A percentile compares a stretch with the other conserved stretches of the same genome.
Evolutionary conservation across 2,113 vertebrate genomes (phyloP).

Genomic region (Daphoenositta chrysoptera): DNA sequence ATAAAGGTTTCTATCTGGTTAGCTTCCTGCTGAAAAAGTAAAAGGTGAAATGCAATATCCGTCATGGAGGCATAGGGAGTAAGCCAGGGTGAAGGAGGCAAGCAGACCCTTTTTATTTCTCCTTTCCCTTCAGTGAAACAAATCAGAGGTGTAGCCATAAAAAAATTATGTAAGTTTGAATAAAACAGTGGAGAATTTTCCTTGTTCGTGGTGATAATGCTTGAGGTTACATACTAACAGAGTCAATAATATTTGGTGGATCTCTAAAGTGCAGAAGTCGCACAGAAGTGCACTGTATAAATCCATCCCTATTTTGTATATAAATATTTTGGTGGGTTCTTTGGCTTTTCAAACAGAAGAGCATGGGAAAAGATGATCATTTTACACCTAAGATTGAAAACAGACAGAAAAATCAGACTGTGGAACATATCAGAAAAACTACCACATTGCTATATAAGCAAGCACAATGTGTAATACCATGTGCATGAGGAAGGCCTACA

Average conservation of each 20-base stretch:
- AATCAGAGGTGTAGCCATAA: not conserved
- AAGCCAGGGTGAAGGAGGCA: not conserved
- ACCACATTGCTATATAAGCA: not conserved
- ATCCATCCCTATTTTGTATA: not conserved
- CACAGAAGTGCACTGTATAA: not conserved
- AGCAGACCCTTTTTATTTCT: not conserved
- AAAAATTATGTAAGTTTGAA: not conserved
- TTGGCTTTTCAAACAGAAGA: not conserved
- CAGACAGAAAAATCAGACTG: not conserved
- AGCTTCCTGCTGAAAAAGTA: not conserved
- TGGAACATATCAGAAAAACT: not conserved
- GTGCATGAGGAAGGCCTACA: not conserved
- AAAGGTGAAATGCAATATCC: not conserved
- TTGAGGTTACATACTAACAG: not conserved
- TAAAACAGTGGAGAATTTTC: not conserved
- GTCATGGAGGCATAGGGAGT: not conserved
- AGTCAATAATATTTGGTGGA: not conserved
- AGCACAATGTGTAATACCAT: rapidly evolving
- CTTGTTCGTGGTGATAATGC: not conserved
- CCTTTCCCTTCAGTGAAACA: not conserved
- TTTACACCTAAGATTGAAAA: not conserved
- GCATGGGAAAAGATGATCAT: not conserved
- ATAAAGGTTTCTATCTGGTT: not conserved
- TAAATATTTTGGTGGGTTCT: not conserved
- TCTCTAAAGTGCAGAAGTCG: not conserved